These are phyloP conservation scores for Silurus aristotelis DNA, from an alignment of 2,797 vertebrate genomes.

Conservation along the genomic window DNA sequence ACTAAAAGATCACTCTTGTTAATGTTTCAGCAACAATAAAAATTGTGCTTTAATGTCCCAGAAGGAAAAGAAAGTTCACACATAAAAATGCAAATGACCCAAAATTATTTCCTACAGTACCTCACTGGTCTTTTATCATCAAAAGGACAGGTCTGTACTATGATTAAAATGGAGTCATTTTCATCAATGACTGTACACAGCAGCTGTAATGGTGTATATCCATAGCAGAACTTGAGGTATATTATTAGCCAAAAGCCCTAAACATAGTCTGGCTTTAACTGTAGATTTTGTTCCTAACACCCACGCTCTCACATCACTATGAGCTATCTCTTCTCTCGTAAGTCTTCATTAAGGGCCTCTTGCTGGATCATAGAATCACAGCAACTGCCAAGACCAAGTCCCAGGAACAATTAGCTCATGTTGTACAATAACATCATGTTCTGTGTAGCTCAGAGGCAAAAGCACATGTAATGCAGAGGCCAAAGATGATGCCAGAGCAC, in stretches of 20 bases:
- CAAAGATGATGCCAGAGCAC: constrained; percentile 55
- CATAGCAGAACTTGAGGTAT: constrained; percentile 1
- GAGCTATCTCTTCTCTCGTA: constrained; percentile 70
- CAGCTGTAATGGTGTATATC: constrained; percentile 28
- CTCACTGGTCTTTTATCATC: constrained; percentile 30
- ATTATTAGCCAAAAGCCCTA: constrained; percentile 31
- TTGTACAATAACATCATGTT: constrained; percentile 73
- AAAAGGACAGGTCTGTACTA: constrained; percentile 25
- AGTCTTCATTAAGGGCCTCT: constrained; percentile 74
- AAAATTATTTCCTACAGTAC: constrained; percentile 28
- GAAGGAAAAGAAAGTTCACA: constrained; percentile 48
- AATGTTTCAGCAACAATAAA: constrained; percentile 55
- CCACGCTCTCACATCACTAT: constrained; percentile 58
- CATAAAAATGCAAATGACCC: constrained; percentile 60
- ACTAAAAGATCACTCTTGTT: constrained; percentile 61
- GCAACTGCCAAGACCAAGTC: constrained; percentile 58
- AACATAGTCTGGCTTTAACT: constrained; percentile 38
- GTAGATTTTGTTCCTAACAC: constrained; percentile 37
- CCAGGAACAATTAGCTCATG: constrained; percentile 74
- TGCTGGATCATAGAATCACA: constrained; percentile 64
- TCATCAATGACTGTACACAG: neutral
- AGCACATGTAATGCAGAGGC: constrained; percentile 60
- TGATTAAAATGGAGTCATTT: constrained; percentile 15
- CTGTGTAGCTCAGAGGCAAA: constrained; percentile 47
- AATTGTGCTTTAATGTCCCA: constrained; percentile 47